Evolutionary conservation across 2,888 invertebrate species (phyloP).

Genomic region (Clivina fossor): DNA sequence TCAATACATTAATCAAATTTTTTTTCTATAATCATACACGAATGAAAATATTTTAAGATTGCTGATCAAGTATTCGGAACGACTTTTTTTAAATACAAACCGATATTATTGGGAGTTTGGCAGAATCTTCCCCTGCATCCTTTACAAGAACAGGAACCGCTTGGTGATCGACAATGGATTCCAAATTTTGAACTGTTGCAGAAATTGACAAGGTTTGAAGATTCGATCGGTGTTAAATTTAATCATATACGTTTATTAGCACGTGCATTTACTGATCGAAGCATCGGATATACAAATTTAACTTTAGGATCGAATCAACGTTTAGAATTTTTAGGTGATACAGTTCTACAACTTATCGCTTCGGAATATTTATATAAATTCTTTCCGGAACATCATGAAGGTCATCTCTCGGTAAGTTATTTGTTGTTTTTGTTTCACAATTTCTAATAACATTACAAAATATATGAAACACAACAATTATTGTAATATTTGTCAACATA

Average conservation of each 20-base stretch:
- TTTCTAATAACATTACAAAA: no score
- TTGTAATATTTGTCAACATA: no score
- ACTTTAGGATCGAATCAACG: constrained; percentile 98
- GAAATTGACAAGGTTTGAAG: constrained; percentile 87
- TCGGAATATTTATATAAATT: constrained; percentile 96
- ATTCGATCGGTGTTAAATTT: constrained; percentile 81
- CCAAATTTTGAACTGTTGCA: constrained; percentile 81
- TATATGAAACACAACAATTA: no score
- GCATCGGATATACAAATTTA: constrained; percentile 93
- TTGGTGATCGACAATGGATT: constrained; percentile 93
- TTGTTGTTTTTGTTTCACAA: no score
- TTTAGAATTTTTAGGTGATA: constrained; percentile 96
- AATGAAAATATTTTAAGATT: no score
- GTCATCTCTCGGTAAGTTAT: constrained; percentile 90
- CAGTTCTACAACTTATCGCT: constrained; percentile 93
- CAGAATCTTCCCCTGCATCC: constrained; percentile 86
- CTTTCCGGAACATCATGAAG: constrained; percentile 99
- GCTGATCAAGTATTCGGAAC: constrained; percentile 83
- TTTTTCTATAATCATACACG: no score
- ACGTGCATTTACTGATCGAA: constrained; percentile 93
- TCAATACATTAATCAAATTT: no score
- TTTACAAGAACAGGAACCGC: constrained; percentile 90
- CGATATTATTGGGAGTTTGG: constrained; percentile 78
- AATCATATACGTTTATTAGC: constrained; percentile 92
- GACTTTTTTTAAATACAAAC: constrained; percentile 72